Evolutionary conservation across 1,140 invertebrate species (phyloP).

Genomic region (Drosophila sp.): DNA sequence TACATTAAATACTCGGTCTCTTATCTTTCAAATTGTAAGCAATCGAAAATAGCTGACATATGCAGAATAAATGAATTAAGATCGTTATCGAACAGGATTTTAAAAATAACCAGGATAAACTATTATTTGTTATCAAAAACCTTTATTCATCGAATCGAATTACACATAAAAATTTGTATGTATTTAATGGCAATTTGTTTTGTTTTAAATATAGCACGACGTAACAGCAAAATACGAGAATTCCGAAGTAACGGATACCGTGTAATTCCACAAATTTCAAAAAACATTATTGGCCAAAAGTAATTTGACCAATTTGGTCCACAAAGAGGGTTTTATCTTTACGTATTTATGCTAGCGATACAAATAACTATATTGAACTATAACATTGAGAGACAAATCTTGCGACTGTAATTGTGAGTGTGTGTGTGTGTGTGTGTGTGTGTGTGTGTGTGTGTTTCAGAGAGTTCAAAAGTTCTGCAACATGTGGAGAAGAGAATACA

Average conservation of each 20-base stretch:
- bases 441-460: slow-evolving; percentile 27
- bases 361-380: slow-evolving; percentile 19
- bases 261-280: slow-evolving; percentile 41
- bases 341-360: slow-evolving; percentile 12
- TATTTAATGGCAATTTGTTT: slow-evolving; percentile 39
- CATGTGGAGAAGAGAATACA: neutral
- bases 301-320: slow-evolving; percentile 59
- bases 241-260: slow-evolving; percentile 8
- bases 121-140: slow-evolving; percentile 55
- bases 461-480: slow-evolving; percentile 2
- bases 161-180: slow-evolving; percentile 46
- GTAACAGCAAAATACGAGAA: slow-evolving; percentile 49
- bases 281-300: slow-evolving; percentile 43
- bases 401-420: slow-evolving; percentile 12
- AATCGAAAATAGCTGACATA: too few species aligned
- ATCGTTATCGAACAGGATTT: too few species aligned
- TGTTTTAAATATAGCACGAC: slow-evolving; percentile 8
- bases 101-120: neutral
- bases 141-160: slow-evolving; percentile 62
- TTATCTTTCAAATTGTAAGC: too few species aligned
- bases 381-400: slow-evolving; percentile 36
- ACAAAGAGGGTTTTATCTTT: slow-evolving; percentile 40
- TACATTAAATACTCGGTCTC: too few species aligned
- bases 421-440: slow-evolving; percentile 22
- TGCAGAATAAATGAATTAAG: too few species aligned